Conservation (phyloP, 2,888 invertebrate species). For the Parnassius mnemosyne region DNA sequence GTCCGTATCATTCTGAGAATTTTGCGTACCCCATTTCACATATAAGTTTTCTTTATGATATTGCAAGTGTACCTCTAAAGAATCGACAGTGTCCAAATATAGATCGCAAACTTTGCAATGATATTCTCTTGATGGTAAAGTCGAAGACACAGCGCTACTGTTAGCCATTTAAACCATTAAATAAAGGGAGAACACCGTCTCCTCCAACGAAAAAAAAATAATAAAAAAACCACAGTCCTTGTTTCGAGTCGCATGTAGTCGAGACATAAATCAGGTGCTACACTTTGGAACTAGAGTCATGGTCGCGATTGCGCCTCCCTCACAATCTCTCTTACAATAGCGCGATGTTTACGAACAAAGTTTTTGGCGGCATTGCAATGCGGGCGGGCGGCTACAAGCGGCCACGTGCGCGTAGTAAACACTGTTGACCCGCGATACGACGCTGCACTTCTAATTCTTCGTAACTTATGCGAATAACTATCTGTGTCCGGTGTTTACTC, state of each 20-base stretch:
- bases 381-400: slow-evolving; percentile 44
- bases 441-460: slow-evolving; percentile 18
- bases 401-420: slow-evolving; percentile 75
- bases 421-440: slow-evolving; percentile 43
- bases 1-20: slow-evolving; percentile 80
- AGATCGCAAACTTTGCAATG: slow-evolving; percentile 89
- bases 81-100: slow-evolving; percentile 87
- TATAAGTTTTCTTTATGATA: slow-evolving; percentile 89
- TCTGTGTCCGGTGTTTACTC: slow-evolving; percentile 18
- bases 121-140: slow-evolving; percentile 81
- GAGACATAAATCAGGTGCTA: slow-evolving; percentile 59
- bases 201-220: slow-evolving; percentile 77
- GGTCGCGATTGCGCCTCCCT: slow-evolving; percentile 52
- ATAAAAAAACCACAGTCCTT: slow-evolving; percentile 69
- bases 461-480: slow-evolving; percentile 19
- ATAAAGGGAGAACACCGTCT: slow-evolving; percentile 71
- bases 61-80: slow-evolving; percentile 88
- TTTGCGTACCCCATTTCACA: slow-evolving; percentile 85
- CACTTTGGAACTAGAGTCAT: slow-evolving; percentile 69
- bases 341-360: slow-evolving; percentile 69
- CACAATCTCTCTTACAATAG: slow-evolving; percentile 57
- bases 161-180: slow-evolving; percentile 79
- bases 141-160: slow-evolving; percentile 76
- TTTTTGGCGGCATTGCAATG: slow-evolving; percentile 77
- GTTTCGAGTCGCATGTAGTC: slow-evolving; percentile 72